Base-by-base conservation (phyloP, 2,888 invertebrate species). In the Drosophila fungiperda region DNA sequence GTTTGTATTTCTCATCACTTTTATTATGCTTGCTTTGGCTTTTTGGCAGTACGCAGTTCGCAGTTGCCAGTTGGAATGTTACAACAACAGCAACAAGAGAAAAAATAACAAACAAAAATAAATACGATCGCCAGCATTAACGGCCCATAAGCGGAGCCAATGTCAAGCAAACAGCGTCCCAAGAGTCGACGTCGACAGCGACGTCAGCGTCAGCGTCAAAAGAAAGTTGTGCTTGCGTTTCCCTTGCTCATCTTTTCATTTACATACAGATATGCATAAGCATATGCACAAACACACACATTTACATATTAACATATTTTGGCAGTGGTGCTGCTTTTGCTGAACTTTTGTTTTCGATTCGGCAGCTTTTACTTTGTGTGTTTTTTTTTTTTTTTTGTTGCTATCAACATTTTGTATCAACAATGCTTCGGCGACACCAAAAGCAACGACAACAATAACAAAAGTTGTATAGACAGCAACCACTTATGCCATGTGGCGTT, bases 171-270 rank as follows among this genome's bases (percentile, higher is more conserved):
- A 61, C 80, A 72, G 77, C 69, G 73, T 72, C 76, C 72, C 65
- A 59, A 59, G 20, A 40, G 45, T 9, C 35, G 58, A 23, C 53
- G 64, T 35, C 58, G n/a, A 12, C 45, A 29, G 50, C 55, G 59
- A 40, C 49, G 61, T 66, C 63, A 8, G 20, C 57, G 57, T 15
- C 33, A 59, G 60, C 70, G 59, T 38, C 64, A 73, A 89, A 84
- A 84, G 89, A 84, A 84, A 84, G 89, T 84, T 84, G 68, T 59
- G 66, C 38, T 66, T 49, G 59, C 67, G 81, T 78, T 84, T 76
- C 82, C 82, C 73, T 78, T 76, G 73, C 69, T 81, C 81, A 73
- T 81, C 69, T 68, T 67, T 71, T 64, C 58, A 67, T 80, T 80
- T 53, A 55, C 57, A 67, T 71, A 60, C 23, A 36, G 8, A 58